Conservation (phyloP, 2,888 invertebrate species). For the Furcula furcula region DNA sequence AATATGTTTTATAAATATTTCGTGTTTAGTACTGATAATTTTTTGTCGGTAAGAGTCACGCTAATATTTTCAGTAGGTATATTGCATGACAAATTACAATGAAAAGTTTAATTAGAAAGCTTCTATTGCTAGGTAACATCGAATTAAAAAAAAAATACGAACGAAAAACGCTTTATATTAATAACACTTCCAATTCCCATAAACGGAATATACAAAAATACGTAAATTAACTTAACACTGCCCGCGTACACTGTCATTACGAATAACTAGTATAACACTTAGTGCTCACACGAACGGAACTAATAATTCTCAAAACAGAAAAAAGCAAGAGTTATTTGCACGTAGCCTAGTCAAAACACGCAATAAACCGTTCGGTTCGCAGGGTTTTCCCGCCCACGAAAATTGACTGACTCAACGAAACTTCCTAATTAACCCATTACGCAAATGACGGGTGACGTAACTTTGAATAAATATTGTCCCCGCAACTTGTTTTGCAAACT, state of each 20-base stretch:
- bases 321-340: constrained; percentile 46
- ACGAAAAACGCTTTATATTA: background rate
- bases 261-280: constrained; percentile 21
- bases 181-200: constrained; percentile 1
- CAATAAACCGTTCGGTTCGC: constrained; percentile 59
- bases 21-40: constrained; percentile 25
- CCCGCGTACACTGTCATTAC: constrained; percentile 24
- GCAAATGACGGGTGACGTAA: constrained; percentile 51
- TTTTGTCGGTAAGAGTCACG: constrained; percentile 25
- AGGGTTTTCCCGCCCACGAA: constrained; percentile 49
- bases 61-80: constrained; percentile 6
- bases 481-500: constrained; percentile 34
- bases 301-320: constrained; percentile 46
- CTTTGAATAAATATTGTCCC: constrained; percentile 46
- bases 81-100: background rate
- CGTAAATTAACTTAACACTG: constrained; percentile 22
- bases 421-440: constrained; percentile 76
- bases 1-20: constrained; percentile 19
- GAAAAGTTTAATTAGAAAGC: background rate
- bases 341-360: constrained; percentile 51
- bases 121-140: background rate
- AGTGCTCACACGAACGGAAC: constrained; percentile 39
- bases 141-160: background rate
- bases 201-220: constrained; percentile 7
- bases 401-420: constrained; percentile 63